Conservation (phyloP, 2,888 invertebrate species). For the Agonopterix arenella region DNA sequence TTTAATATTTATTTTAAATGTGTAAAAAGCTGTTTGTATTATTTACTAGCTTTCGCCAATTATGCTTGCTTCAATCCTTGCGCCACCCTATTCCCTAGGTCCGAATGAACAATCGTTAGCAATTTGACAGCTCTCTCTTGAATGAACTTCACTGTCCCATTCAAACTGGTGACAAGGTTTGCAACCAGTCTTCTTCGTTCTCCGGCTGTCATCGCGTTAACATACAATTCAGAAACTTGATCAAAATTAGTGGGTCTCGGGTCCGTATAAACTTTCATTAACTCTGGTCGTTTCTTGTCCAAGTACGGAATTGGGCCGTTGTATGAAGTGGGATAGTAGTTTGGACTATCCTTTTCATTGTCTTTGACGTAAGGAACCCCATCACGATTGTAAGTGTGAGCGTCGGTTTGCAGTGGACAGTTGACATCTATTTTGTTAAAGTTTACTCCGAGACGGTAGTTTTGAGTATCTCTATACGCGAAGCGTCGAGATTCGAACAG, state of each 20-base stretch:
- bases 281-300: conserved; percentile 68
- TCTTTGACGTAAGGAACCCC: conserved; percentile 84
- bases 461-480: conserved; percentile 92
- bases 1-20: too few species aligned
- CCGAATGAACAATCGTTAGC: conserved; percentile 83
- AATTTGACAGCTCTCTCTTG: conserved; percentile 87
- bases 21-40: too few species aligned
- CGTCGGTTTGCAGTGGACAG: conserved; percentile 84
- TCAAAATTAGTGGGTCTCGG: conserved; percentile 90
- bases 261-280: conserved; percentile 78
- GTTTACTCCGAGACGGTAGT: conserved; percentile 90
- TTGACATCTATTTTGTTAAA: conserved; percentile 94
- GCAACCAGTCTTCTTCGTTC: conserved; percentile 84
- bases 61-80: conserved; percentile 50
- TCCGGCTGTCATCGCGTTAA: conserved; percentile 81
- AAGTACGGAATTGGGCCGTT: conserved; percentile 84
- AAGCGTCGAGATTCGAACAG: conserved; percentile 90
- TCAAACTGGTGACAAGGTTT: conserved; percentile 87
- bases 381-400: conserved; percentile 89
- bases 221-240: conserved; percentile 88
- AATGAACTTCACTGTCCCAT: conserved; percentile 85
- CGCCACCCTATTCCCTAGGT: conserved; percentile 81
- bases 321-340: conserved; percentile 97
- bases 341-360: conserved; percentile 91
- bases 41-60: too few species aligned